These are phyloP conservation scores for Pardalotus punctatus DNA, from an alignment of 2,113 vertebrate species.

Conservation along the genomic window DNA sequence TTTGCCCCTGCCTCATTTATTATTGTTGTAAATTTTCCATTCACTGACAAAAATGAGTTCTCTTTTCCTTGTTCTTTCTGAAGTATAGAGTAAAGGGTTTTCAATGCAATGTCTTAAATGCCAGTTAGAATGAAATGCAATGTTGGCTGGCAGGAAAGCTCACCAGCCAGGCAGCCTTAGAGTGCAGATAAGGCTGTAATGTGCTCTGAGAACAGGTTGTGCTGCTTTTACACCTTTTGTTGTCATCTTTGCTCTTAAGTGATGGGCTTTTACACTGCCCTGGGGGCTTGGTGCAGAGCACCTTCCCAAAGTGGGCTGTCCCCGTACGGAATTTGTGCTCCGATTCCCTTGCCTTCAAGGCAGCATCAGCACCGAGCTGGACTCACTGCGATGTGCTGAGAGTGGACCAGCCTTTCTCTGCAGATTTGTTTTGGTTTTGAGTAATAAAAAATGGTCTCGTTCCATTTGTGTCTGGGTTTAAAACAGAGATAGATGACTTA, in stretches of 20 bases:
- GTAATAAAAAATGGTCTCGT: neutral
- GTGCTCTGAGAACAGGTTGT: neutral
- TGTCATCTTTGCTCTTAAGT: neutral
- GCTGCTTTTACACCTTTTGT: neutral
- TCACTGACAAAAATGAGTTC: neutral
- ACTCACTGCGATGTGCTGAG: neutral
- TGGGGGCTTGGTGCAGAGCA: neutral
- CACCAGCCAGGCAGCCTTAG: neutral
- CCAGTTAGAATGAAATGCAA: neutral
- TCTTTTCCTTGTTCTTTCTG: neutral
- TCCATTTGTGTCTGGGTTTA: neutral
- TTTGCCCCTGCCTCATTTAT: neutral
- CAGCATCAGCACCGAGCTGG: neutral
- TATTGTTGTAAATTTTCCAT: neutral
- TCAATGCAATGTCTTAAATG: neutral
- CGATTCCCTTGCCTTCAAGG: no score
- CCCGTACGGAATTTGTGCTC: neutral
- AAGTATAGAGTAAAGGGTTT: neutral
- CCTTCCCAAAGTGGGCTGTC: neutral
- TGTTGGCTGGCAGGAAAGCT: neutral
- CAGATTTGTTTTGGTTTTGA: neutral
- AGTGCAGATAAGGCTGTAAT: neutral
- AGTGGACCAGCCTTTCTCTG: neutral
- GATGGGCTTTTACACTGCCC: neutral
- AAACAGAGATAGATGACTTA: constrained; percentile 9